phyloP scores from a whole-genome alignment of 2,888 invertebrate genomes.

The Aplocera efformata region DNA sequence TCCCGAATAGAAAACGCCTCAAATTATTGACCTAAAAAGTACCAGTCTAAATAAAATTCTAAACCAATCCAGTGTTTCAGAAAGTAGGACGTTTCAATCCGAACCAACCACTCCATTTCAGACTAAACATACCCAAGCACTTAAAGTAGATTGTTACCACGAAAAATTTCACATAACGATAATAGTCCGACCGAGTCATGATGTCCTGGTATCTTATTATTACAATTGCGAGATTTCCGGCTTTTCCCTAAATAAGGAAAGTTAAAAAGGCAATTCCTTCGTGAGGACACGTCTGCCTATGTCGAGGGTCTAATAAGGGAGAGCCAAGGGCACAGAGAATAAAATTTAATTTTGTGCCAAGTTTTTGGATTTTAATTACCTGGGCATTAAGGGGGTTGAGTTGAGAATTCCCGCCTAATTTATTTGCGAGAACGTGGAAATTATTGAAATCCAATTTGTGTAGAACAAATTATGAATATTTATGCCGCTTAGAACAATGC shows the following conservation, averaged over 20 bases:
- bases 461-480: slow-evolving; percentile 19
- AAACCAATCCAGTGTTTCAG: too few species aligned
- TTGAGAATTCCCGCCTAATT: slow-evolving; percentile 40
- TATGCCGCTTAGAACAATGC: not conserved
- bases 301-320: slow-evolving; percentile 30
- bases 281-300: slow-evolving; percentile 63
- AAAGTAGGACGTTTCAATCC: too few species aligned
- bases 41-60: too few species aligned
- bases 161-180: slow-evolving; percentile 45
- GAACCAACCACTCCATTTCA: not conserved
- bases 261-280: slow-evolving; percentile 78
- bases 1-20: too few species aligned
- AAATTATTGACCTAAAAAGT: too few species aligned
- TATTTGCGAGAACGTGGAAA: slow-evolving; percentile 31
- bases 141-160: slow-evolving; percentile 23
- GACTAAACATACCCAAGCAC: slow-evolving; percentile 13
- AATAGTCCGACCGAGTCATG: slow-evolving; percentile 56
- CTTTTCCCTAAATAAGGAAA: slow-evolving; percentile 77
- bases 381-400: slow-evolving; percentile 60
- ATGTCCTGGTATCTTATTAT: slow-evolving; percentile 65
- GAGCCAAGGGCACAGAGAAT: slow-evolving; percentile 35
- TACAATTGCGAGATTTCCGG: slow-evolving; percentile 72
- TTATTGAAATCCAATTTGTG: slow-evolving; percentile 26
- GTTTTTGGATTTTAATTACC: slow-evolving; percentile 80
- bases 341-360: slow-evolving; percentile 75